A percentile compares a stretch with the other conserved stretches of the same genome.
Evolutionary conservation across 1,140 invertebrate genomes (phyloP).

Genomic region (Globodera ellingtonae): DNA sequence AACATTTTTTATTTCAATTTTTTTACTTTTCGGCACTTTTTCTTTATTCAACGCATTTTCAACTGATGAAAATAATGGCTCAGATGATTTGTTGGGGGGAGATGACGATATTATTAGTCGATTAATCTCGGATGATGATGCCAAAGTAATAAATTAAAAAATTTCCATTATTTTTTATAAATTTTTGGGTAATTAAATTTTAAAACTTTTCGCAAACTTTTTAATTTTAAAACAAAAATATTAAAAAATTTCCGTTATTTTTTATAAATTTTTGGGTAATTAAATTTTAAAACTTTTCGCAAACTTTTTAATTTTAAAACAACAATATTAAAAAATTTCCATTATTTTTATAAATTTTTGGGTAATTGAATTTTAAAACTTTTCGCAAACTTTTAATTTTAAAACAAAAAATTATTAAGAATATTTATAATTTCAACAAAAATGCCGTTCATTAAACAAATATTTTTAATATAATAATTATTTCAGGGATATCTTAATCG

Average conservation of each 20-base stretch:
- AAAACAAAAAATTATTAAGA: too few species aligned
- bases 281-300: neutral
- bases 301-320: neutral
- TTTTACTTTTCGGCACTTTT: neutral
- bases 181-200: too few species aligned
- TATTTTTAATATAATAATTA: too few species aligned
- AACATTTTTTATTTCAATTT: neutral
- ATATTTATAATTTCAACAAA: too few species aligned
- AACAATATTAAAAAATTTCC: neutral
- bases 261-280: too few species aligned
- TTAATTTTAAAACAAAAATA: neutral
- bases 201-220: conserved; percentile 3
- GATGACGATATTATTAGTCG: conserved; percentile 2
- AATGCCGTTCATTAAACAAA: too few species aligned
- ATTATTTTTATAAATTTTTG: neutral
- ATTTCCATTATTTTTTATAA: too few species aligned
- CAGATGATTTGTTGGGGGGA: neutral
- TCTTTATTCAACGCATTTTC: neutral
- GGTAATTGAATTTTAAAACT: too few species aligned
- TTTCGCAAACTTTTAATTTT: too few species aligned
- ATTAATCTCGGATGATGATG: conserved; percentile 56
- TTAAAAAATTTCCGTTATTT: neutral
- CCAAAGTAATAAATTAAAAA: conserved; percentile 42
- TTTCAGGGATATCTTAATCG: conserved; percentile 60
- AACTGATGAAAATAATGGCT: neutral